phyloP scores from a whole-genome alignment of 2,113 vertebrate species.

The Puntigrus tetrazona region DNA sequence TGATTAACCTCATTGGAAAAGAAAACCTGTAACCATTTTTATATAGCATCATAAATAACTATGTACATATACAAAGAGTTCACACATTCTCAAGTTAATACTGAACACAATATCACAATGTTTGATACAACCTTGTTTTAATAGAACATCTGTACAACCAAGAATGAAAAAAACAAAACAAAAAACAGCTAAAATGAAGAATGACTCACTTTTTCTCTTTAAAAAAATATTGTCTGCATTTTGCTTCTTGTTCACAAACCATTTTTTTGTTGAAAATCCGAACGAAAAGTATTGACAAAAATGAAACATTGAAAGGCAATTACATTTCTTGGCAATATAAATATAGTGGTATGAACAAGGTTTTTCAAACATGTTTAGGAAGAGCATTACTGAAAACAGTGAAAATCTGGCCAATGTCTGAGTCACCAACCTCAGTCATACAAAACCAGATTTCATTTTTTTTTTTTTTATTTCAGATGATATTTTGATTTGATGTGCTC shows the following conservation, averaged over 20 bases:
- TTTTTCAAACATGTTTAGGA: constrained; percentile 72
- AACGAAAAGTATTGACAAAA: constrained; percentile 60
- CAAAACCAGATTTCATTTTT: constrained; percentile 70
- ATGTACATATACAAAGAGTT: constrained; percentile 28
- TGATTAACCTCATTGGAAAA: not conserved
- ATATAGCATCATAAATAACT: constrained; percentile 26
- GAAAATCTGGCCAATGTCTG: constrained; percentile 70
- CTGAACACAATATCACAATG: constrained; percentile 64
- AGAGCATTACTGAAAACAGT: constrained; percentile 71
- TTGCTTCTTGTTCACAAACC: constrained; percentile 73
- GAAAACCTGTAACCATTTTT: constrained; percentile 4
- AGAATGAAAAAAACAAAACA: constrained; percentile 72
- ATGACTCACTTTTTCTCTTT: constrained; percentile 66
- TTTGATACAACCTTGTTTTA: constrained; percentile 77
- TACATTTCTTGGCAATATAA: constrained; percentile 81
- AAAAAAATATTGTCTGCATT: constrained; percentile 77
- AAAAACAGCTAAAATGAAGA: constrained; percentile 65
- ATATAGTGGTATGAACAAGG: constrained; percentile 82
- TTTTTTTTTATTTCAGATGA: constrained; percentile 27
- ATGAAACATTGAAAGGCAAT: constrained; percentile 74
- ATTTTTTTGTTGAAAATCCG: constrained; percentile 61
- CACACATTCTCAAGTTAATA: constrained; percentile 52
- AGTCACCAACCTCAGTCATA: constrained; percentile 71
- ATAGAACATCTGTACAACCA: constrained; percentile 75
- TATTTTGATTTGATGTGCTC: constrained; percentile 63